phyloP scores from a whole-genome alignment of 2,113 vertebrate species.

The Ploceus nigricollis region DNA sequence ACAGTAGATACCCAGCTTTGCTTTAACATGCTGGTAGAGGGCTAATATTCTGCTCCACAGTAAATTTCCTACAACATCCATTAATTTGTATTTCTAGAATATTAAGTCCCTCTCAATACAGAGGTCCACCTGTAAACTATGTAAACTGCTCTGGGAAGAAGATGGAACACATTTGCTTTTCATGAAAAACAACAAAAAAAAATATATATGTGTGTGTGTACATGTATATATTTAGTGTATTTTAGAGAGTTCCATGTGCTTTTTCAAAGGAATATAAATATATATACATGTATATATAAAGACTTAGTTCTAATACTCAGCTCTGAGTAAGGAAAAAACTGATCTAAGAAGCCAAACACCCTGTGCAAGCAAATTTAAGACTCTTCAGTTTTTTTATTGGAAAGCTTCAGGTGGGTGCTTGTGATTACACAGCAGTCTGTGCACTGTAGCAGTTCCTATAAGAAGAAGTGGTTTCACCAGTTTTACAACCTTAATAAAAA shows the following conservation, averaged over 20 bases:
- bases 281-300: not conserved
- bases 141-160: not conserved
- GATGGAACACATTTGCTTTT: not conserved
- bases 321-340: conserved; percentile 9
- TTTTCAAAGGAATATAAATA: not conserved
- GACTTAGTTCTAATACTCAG: not conserved
- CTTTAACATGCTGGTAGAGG: not conserved
- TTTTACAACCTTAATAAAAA: conserved; percentile 27
- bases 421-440: not conserved
- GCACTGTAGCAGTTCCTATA: not conserved
- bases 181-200: not conserved
- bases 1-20: not conserved
- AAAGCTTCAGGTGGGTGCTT: not conserved
- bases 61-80: not conserved
- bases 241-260: not conserved
- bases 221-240: not conserved
- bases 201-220: not conserved
- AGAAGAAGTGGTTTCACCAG: conserved; percentile 24
- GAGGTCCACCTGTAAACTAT: not conserved
- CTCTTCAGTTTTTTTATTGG: not conserved
- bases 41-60: not conserved
- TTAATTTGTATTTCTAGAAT: not conserved
- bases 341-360: not conserved
- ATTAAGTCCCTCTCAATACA: not conserved
- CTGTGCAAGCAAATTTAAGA: conserved; percentile 26